Conservation (phyloP, 2,888 invertebrate species). For the Synergus japonicus region DNA sequence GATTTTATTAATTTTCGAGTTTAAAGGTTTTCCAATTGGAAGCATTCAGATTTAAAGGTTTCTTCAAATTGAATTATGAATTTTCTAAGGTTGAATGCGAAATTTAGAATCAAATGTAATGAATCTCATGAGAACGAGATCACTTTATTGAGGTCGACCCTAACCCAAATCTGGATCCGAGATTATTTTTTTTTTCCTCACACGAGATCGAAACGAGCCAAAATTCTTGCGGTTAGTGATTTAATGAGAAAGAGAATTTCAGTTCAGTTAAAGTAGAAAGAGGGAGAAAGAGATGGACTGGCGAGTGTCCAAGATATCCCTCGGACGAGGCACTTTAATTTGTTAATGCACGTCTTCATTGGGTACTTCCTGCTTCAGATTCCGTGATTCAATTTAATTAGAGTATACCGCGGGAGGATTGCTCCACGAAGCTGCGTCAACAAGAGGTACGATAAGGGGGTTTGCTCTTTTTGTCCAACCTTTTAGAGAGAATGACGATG, state of each 20-base stretch:
- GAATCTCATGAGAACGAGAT: not conserved
- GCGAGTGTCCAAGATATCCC: conserved; percentile 67
- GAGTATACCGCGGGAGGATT: conserved; percentile 49
- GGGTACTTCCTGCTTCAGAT: conserved; percentile 71
- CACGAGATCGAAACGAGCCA: conserved; percentile 24
- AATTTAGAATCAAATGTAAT: not conserved
- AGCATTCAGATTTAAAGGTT: too few species aligned
- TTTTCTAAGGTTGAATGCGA: not conserved
- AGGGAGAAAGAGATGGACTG: conserved; percentile 53
- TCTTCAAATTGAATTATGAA: too few species aligned
- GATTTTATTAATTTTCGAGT: not conserved
- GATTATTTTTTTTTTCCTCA: not conserved
- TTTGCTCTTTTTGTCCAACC: conserved; percentile 15
- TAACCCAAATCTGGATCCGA: conserved; percentile 22
- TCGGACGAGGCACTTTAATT: conserved; percentile 70
- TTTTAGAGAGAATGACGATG: conserved; percentile 13
- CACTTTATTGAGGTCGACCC: not conserved
- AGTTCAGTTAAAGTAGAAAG: conserved; percentile 8
- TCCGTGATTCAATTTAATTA: conserved; percentile 74
- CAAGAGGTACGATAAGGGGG: not conserved
- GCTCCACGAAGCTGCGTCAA: conserved; percentile 16
- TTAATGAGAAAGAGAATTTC: conserved; percentile 30
- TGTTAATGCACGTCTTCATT: conserved; percentile 73
- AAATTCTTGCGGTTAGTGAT: conserved; percentile 36
- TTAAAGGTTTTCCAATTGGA: not conserved